Base-by-base conservation (phyloP, 2,797 vertebrate genomes). In the Manis javanica region DNA sequence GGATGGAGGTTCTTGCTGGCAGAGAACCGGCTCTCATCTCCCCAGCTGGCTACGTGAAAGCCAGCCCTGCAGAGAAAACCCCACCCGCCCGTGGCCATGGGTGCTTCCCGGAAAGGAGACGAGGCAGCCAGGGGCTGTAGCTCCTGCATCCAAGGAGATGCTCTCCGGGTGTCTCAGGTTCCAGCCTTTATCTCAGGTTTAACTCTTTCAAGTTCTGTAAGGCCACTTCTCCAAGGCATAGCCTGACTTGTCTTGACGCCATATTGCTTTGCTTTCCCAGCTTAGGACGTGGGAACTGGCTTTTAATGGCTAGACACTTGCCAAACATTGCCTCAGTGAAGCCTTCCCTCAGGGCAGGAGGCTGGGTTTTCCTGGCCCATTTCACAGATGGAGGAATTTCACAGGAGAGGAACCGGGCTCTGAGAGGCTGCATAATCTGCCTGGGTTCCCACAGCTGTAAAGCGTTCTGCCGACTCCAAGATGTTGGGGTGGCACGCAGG, bases 11-110 rank as follows among this genome's bases (percentile, higher is more conserved):
- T 31, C 46, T 34, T 7, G 1, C 34, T 5, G 39, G 21, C 14
- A 10, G 4, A 69, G 39, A 34, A 11, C n/a, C 61, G 16, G 3
- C 53, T 82, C 55, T 64, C 8, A 15, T 59, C 31, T 72, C 37
- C 9, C 19, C 15, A 57, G 0, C 15, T 26, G n/a, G 49, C n/a
- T 23, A 16, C 0, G 0, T 19, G 12, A 46, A 59, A 71, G 21
- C 37, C 31, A 57, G 34, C 31, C 61, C 18, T 5, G 4, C 24
- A 4, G 66, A 61, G 39, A 39, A 49, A 42, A 51, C 23, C 8
- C 12, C 4, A 19, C 23, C 13, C 3, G 19, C 21, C 31, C 9
- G 26, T 31, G 81, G 37, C 0, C 13, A 5, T 37, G 19, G 0
- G 1, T 12, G 12, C 18, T 19, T 21, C 2, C 15, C n/a, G 14